These are phyloP conservation scores for Isotomurus palustris DNA, from an alignment of 2,888 invertebrate genomes.

Conservation along the genomic window DNA sequence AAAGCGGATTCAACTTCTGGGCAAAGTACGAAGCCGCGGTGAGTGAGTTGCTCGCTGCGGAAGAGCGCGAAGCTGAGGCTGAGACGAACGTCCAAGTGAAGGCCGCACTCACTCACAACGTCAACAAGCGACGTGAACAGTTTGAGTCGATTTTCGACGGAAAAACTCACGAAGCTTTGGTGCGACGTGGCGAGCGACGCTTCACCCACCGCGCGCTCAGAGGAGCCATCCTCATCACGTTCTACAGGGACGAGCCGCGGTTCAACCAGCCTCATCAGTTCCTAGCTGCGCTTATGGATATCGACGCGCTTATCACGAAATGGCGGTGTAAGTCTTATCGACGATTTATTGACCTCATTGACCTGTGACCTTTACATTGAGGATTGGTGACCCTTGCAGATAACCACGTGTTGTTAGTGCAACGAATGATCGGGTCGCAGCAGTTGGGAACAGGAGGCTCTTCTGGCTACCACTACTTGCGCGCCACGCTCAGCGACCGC, in stretches of 20 bases:
- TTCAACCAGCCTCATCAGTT: slow-evolving; percentile 98
- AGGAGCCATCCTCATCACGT: slow-evolving; percentile 96
- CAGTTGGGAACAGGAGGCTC: slow-evolving; percentile 96
- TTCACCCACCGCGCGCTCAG: slow-evolving; percentile 88
- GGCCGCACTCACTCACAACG: slow-evolving; percentile 65
- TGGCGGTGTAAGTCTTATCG: slow-evolving; percentile 96
- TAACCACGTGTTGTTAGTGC: slow-evolving; percentile 97
- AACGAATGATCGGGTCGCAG: slow-evolving; percentile 96
- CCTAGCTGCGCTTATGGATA: slow-evolving; percentile 90
- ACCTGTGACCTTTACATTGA: too few species aligned
- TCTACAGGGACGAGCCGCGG: slow-evolving; percentile 93
- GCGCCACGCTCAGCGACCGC: slow-evolving; percentile 95
- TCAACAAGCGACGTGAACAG: slow-evolving; percentile 72
- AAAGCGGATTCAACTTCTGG: slow-evolving; percentile 88
- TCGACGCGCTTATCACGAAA: slow-evolving; percentile 95
- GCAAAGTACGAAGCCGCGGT: slow-evolving; percentile 76
- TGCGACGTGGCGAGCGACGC: slow-evolving; percentile 79
- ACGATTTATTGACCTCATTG: too few species aligned
- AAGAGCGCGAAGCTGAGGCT: slow-evolving; percentile 61
- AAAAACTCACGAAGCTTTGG: slow-evolving; percentile 73
- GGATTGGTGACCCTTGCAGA: slow-evolving; percentile 58
- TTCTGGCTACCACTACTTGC: slow-evolving; percentile 94
- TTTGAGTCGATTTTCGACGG: slow-evolving; percentile 88
- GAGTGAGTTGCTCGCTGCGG: slow-evolving; percentile 64
- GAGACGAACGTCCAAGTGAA: slow-evolving; percentile 61